phyloP scores from a whole-genome alignment of 1,140 invertebrate species.

The Listronotus oregonensis region DNA sequence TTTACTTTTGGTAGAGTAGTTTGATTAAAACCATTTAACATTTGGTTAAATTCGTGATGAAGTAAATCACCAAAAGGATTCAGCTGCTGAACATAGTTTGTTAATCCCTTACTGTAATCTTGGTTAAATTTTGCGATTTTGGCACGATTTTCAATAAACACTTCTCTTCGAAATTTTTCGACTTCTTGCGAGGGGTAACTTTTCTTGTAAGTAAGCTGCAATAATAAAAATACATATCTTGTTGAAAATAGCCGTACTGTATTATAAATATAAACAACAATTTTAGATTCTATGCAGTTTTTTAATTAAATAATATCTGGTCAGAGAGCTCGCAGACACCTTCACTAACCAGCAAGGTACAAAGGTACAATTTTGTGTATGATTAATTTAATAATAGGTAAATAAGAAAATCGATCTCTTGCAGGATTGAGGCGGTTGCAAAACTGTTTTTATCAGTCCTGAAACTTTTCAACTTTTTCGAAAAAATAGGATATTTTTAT shows the following conservation, averaged over 20 bases:
- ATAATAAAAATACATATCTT: background rate
- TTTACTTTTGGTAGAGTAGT: slow-evolving; percentile 45
- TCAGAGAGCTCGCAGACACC: no score
- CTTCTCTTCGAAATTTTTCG: slow-evolving; percentile 80
- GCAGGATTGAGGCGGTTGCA: no score
- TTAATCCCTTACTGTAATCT: slow-evolving; percentile 66
- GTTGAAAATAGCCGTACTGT: background rate
- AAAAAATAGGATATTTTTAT: no score
- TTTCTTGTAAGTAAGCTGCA: slow-evolving; percentile 59
- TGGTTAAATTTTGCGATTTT: slow-evolving; percentile 86
- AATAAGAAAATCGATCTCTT: no score
- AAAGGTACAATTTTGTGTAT: no score
- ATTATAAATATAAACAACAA: background rate
- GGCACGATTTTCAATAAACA: slow-evolving; percentile 83
- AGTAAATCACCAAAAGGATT: slow-evolving; percentile 83
- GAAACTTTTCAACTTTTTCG: no score
- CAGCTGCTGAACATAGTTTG: slow-evolving; percentile 68
- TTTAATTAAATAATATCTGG: no score
- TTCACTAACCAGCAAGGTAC: no score
- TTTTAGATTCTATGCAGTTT: no score
- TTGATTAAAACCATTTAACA: slow-evolving; percentile 82
- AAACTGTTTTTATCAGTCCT: no score
- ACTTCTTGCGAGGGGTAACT: slow-evolving; percentile 70
- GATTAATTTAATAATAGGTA: no score
- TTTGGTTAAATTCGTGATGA: slow-evolving; percentile 75